These are phyloP conservation scores for Cettia cetti DNA, from an alignment of 2,113 vertebrate species.

Conservation along the genomic window DNA sequence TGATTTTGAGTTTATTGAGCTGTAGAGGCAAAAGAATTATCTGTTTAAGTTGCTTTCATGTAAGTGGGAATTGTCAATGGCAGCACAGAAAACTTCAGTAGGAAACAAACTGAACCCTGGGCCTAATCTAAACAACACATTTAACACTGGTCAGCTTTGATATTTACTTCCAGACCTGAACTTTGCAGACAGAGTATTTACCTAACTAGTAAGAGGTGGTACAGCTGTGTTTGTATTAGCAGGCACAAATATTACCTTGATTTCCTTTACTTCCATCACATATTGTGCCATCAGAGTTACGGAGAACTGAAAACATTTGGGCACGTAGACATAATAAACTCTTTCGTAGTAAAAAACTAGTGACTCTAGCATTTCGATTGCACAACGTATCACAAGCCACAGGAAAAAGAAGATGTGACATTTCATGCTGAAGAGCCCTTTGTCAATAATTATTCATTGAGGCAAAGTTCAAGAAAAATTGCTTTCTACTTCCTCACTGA, in stretches of 20 bases:
- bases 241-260: not conserved
- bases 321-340: not conserved
- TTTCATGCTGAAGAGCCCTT: not conserved
- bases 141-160: not conserved
- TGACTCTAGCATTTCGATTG: not conserved
- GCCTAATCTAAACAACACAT: not conserved
- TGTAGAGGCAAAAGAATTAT: not conserved
- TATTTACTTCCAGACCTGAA: not conserved
- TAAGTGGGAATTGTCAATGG: not conserved
- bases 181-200: not conserved
- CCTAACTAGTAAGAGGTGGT: not conserved
- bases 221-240: not conserved
- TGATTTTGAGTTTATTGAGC: not conserved
- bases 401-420: not conserved
- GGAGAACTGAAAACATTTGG: not conserved
- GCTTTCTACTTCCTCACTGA: not conserved
- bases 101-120: not conserved
- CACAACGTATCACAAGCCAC: not conserved
- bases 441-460: not conserved
- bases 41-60: not conserved
- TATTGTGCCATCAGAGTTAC: not conserved
- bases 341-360: not conserved
- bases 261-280: not conserved
- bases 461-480: slow-evolving; percentile 20
- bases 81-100: not conserved